A percentile compares a stretch with the other conserved stretches of the same genome.
phyloP scores from a whole-genome alignment of 2,797 vertebrate species.

The Rhabdomys pumilio region DNA sequence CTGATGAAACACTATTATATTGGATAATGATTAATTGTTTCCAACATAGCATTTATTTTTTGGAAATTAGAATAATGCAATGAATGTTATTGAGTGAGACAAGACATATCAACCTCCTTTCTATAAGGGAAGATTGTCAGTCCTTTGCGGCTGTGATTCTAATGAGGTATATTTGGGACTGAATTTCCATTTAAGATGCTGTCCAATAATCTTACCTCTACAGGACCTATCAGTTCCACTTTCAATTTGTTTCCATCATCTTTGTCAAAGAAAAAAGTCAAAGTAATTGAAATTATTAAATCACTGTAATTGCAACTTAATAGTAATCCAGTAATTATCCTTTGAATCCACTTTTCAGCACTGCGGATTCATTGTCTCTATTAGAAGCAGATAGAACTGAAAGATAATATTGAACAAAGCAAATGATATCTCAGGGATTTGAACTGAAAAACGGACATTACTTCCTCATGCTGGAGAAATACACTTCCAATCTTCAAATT shows the following conservation, averaged over 20 bases:
- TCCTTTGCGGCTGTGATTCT: conserved; percentile 56
- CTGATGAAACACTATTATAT: conserved; percentile 31
- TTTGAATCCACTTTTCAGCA: conserved; percentile 63
- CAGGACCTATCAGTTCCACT: conserved; percentile 52
- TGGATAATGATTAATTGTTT: conserved; percentile 49
- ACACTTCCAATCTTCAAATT: neutral
- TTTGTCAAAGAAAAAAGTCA: conserved; percentile 72
- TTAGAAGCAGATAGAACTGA: conserved; percentile 38
- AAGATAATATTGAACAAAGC: conserved; percentile 42
- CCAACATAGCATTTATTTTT: neutral
- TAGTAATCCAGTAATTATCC: conserved; percentile 33
- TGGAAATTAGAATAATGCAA: neutral
- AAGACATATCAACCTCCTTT: conserved; percentile 12
- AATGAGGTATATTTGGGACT: neutral
- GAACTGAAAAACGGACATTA: conserved; percentile 49
- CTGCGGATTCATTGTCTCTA: conserved; percentile 33
- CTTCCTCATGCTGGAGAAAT: conserved; percentile 33
- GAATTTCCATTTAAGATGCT: conserved; percentile 61
- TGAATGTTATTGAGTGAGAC: neutral
- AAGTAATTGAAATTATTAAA: conserved; percentile 63
- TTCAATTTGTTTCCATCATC: conserved; percentile 63
- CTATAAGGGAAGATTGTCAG: neutral
- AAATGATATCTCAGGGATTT: conserved; percentile 62
- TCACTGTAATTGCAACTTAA: conserved; percentile 67
- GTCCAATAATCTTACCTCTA: conserved; percentile 71